Evolutionary conservation across 2,888 invertebrate species (phyloP), one percentile per base, ranked within the genome.

Genomic region (Eristalis intricaria): DNA sequence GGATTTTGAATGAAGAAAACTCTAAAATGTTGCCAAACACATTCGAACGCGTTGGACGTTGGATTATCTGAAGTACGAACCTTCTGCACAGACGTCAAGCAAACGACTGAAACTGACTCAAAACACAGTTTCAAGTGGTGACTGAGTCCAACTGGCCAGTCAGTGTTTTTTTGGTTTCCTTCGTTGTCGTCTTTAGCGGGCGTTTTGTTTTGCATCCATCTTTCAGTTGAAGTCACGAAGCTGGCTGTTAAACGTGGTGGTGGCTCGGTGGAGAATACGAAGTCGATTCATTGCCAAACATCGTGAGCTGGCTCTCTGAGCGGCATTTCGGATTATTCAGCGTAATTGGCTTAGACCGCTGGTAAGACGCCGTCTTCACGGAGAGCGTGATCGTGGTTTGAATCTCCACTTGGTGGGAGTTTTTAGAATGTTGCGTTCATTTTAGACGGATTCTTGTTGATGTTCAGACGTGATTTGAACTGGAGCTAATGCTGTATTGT

Each of bases 61-160:
- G 26, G 40, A 29, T 61, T 29, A 65, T 78, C 78, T 61, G 40
- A 61, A 79, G 56, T 56, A 63, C 68, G 66, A 83, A 86, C 83
- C 86, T 75, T 71, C 66, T 70, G 71, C 70, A 75, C 78, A 66
- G 75, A 71, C 66, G 86, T 78, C 83, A 83, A 83, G 71, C 71
- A 71, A 77, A 64, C 78, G 86, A 86, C 86, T 86, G 66, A 75
- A 29, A 60, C 50, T 63, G 61, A 74, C 78, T 74, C 82, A 22
- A 86, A 65, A 38, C 69, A 32, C 69, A 78, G 78, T 79, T 78
- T 23, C 19, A 79, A 35, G 22, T 74, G 56, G 35, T 74, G 77
- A 77, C 82, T 71, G 82, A 35, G 63, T 69, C 58, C 7, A 68
- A 66, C 65, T 60, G 32, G 29, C 60, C 58, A 68, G 50, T 19